A percentile compares a stretch with the other conserved stretches of the same genome.
phyloP scores from a whole-genome alignment of 2,888 invertebrate genomes.

The Acronicta alni region DNA sequence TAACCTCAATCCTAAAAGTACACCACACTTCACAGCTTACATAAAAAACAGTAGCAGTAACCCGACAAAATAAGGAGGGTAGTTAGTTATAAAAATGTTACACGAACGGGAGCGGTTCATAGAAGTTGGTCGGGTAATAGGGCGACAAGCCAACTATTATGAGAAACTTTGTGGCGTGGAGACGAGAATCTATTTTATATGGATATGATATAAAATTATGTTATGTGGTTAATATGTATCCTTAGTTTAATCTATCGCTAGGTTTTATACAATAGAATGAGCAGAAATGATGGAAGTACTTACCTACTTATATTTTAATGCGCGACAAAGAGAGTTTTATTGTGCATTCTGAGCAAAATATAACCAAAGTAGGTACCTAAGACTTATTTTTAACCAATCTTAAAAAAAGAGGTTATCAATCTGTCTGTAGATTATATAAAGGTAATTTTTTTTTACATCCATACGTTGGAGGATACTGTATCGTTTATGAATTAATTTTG shows the following conservation, averaged over 20 bases:
- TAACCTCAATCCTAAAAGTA: slow-evolving; percentile 5
- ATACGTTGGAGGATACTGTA: too few species aligned
- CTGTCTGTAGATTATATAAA: too few species aligned
- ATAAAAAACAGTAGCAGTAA: slow-evolving; percentile 23
- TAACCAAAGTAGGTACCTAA: too few species aligned
- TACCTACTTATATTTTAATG: too few species aligned
- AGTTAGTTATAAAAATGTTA: slow-evolving; percentile 51
- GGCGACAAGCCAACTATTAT: slow-evolving; percentile 66
- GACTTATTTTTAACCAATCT: too few species aligned
- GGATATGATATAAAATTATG: slow-evolving; percentile 31
- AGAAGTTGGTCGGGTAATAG: slow-evolving; percentile 59
- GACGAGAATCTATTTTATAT: slow-evolving; percentile 33
- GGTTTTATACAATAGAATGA: too few species aligned
- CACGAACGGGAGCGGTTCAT: slow-evolving; percentile 33
- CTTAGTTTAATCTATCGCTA: not conserved
- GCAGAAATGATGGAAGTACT: too few species aligned
- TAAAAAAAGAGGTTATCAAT: too few species aligned
- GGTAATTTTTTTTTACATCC: too few species aligned
- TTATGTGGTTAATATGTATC: not conserved
- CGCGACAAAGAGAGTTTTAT: too few species aligned
- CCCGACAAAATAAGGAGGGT: slow-evolving; percentile 42
- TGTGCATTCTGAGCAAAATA: too few species aligned
- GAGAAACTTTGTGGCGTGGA: slow-evolving; percentile 61
- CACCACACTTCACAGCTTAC: slow-evolving; percentile 13
- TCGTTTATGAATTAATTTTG: too few species aligned